Base-by-base conservation (phyloP, 1,140 invertebrate species). In the Proctacanthus coquilletti region DNA sequence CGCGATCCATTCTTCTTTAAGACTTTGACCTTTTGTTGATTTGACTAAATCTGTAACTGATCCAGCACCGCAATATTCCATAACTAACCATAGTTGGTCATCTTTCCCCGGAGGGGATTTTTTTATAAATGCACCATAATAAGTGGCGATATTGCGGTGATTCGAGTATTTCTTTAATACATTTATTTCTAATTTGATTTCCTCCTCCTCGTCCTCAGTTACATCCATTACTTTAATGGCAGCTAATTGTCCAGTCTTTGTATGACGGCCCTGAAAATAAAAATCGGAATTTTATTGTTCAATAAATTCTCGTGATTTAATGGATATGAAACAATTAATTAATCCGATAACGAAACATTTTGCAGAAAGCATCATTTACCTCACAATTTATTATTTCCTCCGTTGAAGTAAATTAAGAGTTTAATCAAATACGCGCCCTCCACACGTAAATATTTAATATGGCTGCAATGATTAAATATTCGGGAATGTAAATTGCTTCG, bases 211-310 rank as follows among this genome's bases (percentile, higher is more conserved):
- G 64, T 99, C 95, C 75, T 98, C 92, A 42, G 92, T 98, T 45
- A 98, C 93, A 66, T 96, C 94, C 95, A 98, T 98, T 57, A 98
- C 91, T 72, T 99, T 98, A 63, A 98, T 98, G 61, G 95, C 95
- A 44, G 94, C 94, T 69, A 98, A 70, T 65, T 98, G 93, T 44
- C 93, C 93, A 49, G 95, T 98, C 73, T 97, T 98, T 39, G 93
- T 97, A 63, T 98, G 95, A n/a, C 93, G 80, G 41, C 94, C 95
- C 87, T 96, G 53, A 13, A 65, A 64, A 43, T 56, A 45, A 36
- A 44, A 40, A 42, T n/a, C n/a, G n/a, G n/a, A n/a, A n/a, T n/a
- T n/a, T n/a, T n/a, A n/a, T n/a, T n/a, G n/a, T n/a, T n/a, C n/a
- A n/a, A n/a, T n/a, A n/a, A n/a, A n/a, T n/a, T n/a, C n/a, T n/a